Evolutionary conservation across 2,113 vertebrate genomes (phyloP).

Genomic region (Heliornis fulica): DNA sequence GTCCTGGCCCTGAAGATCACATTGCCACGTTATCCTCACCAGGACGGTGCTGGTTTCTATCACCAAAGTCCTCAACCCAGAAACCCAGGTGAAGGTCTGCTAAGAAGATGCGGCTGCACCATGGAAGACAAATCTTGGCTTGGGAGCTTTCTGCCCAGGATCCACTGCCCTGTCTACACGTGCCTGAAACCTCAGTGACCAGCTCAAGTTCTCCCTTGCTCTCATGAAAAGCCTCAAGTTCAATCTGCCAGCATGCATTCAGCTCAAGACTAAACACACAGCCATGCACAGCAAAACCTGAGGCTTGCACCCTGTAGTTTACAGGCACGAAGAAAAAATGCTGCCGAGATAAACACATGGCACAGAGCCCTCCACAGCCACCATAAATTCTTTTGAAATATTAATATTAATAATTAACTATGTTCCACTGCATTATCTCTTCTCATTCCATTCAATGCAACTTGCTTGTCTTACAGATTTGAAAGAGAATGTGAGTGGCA

Average conservation of each 20-base stretch:
- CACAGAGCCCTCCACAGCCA: background rate
- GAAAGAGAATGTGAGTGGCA: background rate
- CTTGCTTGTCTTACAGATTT: background rate
- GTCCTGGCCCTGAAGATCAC: background rate
- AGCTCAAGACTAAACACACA: accelerated
- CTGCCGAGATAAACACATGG: background rate
- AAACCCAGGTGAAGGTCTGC: background rate
- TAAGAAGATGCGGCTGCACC: background rate
- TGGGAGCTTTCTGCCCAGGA: background rate
- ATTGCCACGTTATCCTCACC: accelerated
- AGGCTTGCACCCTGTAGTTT: background rate
- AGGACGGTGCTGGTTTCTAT: background rate
- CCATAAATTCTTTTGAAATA: background rate
- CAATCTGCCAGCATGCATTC: background rate
- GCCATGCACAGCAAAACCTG: background rate
- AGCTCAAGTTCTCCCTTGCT: background rate
- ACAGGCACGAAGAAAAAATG: accelerated
- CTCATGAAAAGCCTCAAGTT: background rate
- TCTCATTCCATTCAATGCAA: background rate
- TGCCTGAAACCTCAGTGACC: background rate
- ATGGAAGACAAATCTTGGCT: background rate
- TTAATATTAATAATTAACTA: conserved; percentile 46
- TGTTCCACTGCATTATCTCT: background rate
- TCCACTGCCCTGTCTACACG: accelerated
- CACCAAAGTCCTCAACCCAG: background rate